Percentiles rank a stretch among this genome's conserved stretches.
Evolutionary conservation across 2,888 invertebrate genomes (phyloP).

Genomic region (Suillia variegata): DNA sequence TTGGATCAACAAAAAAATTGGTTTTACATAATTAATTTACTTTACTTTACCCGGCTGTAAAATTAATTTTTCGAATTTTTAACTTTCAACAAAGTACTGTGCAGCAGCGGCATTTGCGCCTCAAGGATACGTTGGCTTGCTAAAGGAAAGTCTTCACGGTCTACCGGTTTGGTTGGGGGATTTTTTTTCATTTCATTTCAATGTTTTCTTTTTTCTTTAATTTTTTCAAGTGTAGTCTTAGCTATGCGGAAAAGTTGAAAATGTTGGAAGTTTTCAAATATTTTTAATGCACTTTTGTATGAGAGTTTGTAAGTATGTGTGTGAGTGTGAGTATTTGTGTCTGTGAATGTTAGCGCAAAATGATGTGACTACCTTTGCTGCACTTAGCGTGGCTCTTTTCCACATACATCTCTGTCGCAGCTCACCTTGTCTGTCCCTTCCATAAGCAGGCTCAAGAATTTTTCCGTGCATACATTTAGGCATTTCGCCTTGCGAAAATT

Average conservation of each 20-base stretch:
- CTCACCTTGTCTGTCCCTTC: not conserved
- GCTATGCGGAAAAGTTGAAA: not conserved
- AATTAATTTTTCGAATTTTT: no score
- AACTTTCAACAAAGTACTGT: no score
- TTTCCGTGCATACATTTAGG: conserved; percentile 1
- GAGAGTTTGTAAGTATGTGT: not conserved
- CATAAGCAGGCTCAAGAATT: not conserved
- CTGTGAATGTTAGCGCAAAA: not conserved
- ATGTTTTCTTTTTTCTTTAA: no score
- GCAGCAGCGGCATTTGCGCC: not conserved
- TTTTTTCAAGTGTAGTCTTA: not conserved
- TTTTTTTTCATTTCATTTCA: no score
- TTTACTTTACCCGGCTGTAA: no score
- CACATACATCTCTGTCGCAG: no score
- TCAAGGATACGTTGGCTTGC: not conserved
- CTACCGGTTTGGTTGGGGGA: no score
- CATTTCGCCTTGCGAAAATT: not conserved
- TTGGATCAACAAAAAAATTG: no score
- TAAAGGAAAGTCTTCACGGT: not conserved
- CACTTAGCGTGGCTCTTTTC: no score
- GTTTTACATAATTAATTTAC: no score
- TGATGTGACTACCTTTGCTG: not conserved
- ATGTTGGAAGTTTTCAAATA: not conserved
- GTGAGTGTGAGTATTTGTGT: not conserved
- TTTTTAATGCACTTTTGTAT: not conserved